These are phyloP conservation scores for Drosophila eohydei DNA, from an alignment of 2,888 invertebrate genomes.

Conservation along the genomic window DNA sequence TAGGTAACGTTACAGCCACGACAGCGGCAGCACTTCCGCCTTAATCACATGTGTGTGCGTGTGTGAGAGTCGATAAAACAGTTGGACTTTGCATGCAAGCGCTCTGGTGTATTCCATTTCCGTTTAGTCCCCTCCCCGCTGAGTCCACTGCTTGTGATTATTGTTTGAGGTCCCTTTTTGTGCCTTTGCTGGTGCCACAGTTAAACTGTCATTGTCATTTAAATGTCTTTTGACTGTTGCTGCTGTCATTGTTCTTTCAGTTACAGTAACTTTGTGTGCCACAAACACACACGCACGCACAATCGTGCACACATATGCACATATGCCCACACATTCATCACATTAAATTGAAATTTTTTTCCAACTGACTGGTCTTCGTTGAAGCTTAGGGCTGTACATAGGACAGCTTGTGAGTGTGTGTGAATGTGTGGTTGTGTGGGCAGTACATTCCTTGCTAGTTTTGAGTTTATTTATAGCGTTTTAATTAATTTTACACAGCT, in stretches of 20 bases:
- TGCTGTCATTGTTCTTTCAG: conserved; percentile 46
- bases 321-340: conserved; percentile 16
- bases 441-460: conserved; percentile 12
- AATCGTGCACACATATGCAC: conserved; percentile 1
- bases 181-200: conserved; percentile 51
- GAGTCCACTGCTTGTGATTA: conserved; percentile 9
- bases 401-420: background rate
- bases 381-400: conserved; percentile 3
- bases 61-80: conserved; percentile 64
- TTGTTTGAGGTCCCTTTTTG: conserved; percentile 45
- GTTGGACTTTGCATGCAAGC: conserved; percentile 63
- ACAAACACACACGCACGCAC: conserved; percentile 7
- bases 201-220: conserved; percentile 78
- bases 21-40: conserved; percentile 48
- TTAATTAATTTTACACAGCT: conserved; percentile 50
- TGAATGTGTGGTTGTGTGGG: conserved; percentile 14
- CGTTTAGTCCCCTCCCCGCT: background rate
- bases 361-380: conserved; percentile 22
- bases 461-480: conserved; percentile 57
- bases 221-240: conserved; percentile 75
- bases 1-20: conserved; percentile 31
- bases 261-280: conserved; percentile 25
- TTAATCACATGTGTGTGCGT: conserved; percentile 27
- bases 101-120: conserved; percentile 15
- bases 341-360: conserved; percentile 44